Percentiles rank a stretch among this genome's conserved stretches.
Conservation (phyloP, 1,140 invertebrate genomes). For the Gerris buenoi region DNA sequence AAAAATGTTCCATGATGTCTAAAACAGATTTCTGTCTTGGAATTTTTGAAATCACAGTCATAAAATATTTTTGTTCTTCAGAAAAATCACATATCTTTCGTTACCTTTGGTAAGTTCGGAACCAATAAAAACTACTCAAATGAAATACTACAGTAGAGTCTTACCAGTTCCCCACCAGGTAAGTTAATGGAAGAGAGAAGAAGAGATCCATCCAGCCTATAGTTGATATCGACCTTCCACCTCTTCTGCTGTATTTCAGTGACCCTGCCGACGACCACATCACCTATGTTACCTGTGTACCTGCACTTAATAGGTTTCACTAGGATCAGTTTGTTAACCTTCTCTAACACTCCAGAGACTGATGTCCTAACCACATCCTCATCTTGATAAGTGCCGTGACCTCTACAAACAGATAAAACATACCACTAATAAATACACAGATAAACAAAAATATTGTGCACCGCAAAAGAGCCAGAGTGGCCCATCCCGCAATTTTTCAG, state of each 20-base stretch:
- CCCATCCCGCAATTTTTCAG: too few species aligned
- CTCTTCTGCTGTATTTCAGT: constrained; percentile 77
- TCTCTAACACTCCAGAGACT: constrained; percentile 81
- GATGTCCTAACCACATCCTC: constrained; percentile 72
- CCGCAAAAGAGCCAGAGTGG: too few species aligned
- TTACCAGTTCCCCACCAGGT: constrained; percentile 86
- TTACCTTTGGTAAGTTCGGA: too few species aligned
- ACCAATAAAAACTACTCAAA: too few species aligned
- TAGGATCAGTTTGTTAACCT: constrained; percentile 88
- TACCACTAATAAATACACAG: too few species aligned
- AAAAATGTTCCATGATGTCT: too few species aligned
- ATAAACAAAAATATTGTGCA: too few species aligned
- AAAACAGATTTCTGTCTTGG: too few species aligned
- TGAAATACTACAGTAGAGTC: constrained; percentile 21
- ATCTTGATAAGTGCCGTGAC: constrained; percentile 85
- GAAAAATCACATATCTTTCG: too few species aligned
- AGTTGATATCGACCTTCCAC: constrained; percentile 92
- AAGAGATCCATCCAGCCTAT: constrained; percentile 74
- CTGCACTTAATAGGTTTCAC: constrained; percentile 77
- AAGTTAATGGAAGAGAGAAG: constrained; percentile 88
- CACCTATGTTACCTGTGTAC: constrained; percentile 89
- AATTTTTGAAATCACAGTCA: too few species aligned
- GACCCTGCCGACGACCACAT: constrained; percentile 89
- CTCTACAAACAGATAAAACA: constrained; percentile 44
- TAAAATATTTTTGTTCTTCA: too few species aligned